phyloP scores from a whole-genome alignment of 2,113 vertebrate species.

The Tauraco erythrolophus region DNA sequence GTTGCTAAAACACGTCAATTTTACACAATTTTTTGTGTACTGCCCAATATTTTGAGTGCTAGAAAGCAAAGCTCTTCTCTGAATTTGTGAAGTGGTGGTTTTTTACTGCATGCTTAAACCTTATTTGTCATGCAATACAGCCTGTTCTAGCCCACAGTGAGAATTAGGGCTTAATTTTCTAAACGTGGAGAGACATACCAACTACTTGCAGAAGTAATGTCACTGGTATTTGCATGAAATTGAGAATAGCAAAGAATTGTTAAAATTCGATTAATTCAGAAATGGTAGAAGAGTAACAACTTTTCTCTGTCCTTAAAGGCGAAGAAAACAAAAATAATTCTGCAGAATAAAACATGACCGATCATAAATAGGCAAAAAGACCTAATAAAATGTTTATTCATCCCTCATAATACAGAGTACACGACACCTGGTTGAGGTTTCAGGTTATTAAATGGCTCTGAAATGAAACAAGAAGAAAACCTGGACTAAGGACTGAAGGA shows the following conservation, averaged over 20 bases:
- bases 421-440: neutral
- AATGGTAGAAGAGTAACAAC: neutral
- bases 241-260: conserved; percentile 21
- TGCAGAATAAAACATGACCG: neutral
- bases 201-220: conserved; percentile 50
- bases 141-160: conserved; percentile 29
- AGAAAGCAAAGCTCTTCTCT: neutral
- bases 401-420: neutral
- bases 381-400: conserved; percentile 38
- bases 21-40: neutral
- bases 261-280: conserved; percentile 48
- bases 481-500: neutral
- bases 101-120: neutral
- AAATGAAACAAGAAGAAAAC: neutral
- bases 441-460: conserved; percentile 35
- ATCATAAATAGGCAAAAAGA: conserved; percentile 22
- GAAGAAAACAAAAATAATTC: neutral
- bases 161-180: conserved; percentile 52
- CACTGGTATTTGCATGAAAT: conserved; percentile 40
- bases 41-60: neutral
- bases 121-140: conserved; percentile 50
- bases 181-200: conserved; percentile 53
- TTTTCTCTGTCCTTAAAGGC: neutral
- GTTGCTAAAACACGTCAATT: neutral
- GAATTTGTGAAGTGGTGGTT: neutral